phyloP scores from a whole-genome alignment of 1,140 invertebrate genomes.

The Ridgeia piscesae region DNA sequence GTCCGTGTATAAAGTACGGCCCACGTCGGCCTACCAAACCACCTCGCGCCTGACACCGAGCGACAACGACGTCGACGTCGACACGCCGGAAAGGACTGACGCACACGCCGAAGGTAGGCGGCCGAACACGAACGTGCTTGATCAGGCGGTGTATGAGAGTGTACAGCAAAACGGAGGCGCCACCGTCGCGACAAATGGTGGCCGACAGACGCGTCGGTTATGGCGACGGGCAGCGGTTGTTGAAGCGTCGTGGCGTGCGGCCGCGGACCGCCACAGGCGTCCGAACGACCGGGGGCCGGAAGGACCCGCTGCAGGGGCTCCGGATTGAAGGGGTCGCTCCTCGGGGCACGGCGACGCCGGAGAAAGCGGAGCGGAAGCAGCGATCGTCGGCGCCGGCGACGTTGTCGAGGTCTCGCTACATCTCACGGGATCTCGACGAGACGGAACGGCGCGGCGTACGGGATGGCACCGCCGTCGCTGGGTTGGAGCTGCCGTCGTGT shows the following conservation, averaged over 20 bases:
- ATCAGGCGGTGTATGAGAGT: background rate
- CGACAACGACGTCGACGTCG: background rate
- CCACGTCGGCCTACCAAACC: background rate
- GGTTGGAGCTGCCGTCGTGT: background rate
- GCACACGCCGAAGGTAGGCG: too few species aligned
- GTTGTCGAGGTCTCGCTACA: background rate
- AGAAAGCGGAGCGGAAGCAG: background rate
- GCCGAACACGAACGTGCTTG: too few species aligned
- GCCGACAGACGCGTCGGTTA: background rate
- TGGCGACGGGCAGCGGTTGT: background rate
- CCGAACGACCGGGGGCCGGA: background rate
- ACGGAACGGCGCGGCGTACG: background rate
- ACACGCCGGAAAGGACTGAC: background rate
- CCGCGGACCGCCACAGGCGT: background rate
- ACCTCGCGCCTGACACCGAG: background rate
- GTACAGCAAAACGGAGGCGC: background rate
- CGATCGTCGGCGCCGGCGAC: background rate
- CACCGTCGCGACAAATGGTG: background rate
- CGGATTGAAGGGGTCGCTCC: background rate
- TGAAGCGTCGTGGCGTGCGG: background rate
- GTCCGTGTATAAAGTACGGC: background rate
- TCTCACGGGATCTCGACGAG: background rate
- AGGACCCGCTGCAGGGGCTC: background rate
- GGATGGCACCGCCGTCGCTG: background rate
- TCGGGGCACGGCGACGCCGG: too few species aligned